phyloP scores from a whole-genome alignment of 2,888 invertebrate species.

The Taenaris catops region DNA sequence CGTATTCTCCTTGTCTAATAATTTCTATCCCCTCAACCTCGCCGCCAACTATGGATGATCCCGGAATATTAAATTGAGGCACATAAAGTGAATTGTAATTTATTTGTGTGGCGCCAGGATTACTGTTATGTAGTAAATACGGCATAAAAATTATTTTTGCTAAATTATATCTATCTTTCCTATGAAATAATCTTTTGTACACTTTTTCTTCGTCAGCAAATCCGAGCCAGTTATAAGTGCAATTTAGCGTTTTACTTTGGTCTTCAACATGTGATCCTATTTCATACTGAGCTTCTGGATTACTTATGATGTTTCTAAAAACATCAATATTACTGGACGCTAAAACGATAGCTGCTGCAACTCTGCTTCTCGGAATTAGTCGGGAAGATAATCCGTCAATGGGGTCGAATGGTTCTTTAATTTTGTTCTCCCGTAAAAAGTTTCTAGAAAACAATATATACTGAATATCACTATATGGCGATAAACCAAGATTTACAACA shows the following conservation, averaged over 20 bases:
- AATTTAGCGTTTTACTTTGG: conserved; percentile 96
- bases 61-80: conserved; percentile 86
- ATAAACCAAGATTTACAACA: conserved; percentile 92
- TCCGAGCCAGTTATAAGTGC: conserved; percentile 96
- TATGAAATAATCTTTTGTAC: conserved; percentile 87
- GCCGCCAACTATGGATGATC: conserved; percentile 89
- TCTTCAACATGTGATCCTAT: conserved; percentile 97
- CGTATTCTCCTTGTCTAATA: conserved; percentile 91
- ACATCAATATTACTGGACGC: conserved; percentile 94
- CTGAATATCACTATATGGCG: conserved; percentile 92
- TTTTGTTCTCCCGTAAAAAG: conserved; percentile 90
- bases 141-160: conserved; percentile 96
- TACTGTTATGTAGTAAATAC: conserved; percentile 92
- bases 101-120: conserved; percentile 91
- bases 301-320: conserved; percentile 94
- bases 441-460: conserved; percentile 92
- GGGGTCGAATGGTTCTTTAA: conserved; percentile 90
- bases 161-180: conserved; percentile 96
- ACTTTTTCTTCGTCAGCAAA: conserved; percentile 86
- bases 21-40: conserved; percentile 95
- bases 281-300: conserved; percentile 94
- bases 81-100: conserved; percentile 88
- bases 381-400: conserved; percentile 82
- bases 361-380: conserved; percentile 93
- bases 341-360: conserved; percentile 95